These are phyloP conservation scores for Akabosia matsudoensis DNA, from an alignment of 1,140 invertebrate species.

Conservation along the genomic window DNA sequence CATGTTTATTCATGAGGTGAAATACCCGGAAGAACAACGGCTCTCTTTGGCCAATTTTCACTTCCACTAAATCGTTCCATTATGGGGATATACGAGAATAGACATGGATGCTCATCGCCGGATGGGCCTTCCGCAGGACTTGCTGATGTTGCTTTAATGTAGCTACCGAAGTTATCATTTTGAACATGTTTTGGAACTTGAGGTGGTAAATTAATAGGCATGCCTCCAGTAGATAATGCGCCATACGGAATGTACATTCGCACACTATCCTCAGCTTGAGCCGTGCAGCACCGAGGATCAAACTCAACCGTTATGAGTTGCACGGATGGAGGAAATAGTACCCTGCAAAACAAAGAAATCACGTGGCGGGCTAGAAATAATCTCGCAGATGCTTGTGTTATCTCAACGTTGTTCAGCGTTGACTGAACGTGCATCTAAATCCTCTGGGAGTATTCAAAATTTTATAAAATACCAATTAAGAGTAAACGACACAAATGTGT, in stretches of 20 bases:
- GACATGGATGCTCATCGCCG: constrained; percentile 24
- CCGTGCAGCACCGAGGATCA: constrained; percentile 84
- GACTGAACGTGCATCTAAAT: too few relatives aligned
- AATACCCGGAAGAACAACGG: constrained; percentile 76
- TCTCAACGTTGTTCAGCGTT: too few relatives aligned
- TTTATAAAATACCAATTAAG: too few relatives aligned
- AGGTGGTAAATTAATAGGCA: neutral
- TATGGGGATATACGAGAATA: constrained; percentile 64
- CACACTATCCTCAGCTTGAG: constrained; percentile 87
- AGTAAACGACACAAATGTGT: neutral
- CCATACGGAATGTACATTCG: constrained; percentile 74
- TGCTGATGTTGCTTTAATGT: neutral
- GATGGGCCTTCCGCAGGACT: neutral
- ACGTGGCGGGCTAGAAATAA: too few relatives aligned
- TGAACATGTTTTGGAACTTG: constrained; percentile 32
- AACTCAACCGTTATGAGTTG: constrained; percentile 92
- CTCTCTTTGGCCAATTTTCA: constrained; percentile 80
- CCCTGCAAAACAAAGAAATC: constrained; percentile 56
- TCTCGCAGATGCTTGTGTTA: too few relatives aligned
- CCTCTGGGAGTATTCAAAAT: too few relatives aligned
- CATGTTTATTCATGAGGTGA: neutral
- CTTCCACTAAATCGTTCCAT: constrained; percentile 67
- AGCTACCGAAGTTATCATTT: neutral
- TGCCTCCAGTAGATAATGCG: constrained; percentile 42
- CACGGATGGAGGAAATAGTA: constrained; percentile 80